These are phyloP conservation scores for Ptyas mucosa DNA, from an alignment of 2,113 vertebrate species.

Conservation along the genomic window DNA sequence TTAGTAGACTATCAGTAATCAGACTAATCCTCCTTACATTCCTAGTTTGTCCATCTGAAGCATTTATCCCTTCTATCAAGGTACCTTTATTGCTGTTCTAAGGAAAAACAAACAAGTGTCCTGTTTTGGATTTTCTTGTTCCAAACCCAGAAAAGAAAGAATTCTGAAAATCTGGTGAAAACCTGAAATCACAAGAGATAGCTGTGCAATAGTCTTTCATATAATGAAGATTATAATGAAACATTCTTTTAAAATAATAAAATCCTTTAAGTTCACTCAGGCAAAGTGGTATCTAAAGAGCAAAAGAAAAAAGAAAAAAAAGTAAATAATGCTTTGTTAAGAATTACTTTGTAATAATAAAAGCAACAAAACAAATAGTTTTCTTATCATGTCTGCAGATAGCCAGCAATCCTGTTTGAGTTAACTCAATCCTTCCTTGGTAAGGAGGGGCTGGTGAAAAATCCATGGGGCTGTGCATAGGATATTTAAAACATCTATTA, in stretches of 20 bases:
- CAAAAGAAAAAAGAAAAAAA: not conserved
- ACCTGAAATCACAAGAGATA: not conserved
- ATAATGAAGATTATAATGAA: not conserved
- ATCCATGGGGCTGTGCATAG: not conserved
- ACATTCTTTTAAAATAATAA: not conserved
- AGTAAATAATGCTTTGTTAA: not conserved
- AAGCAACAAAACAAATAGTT: not conserved
- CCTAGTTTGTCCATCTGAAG: not conserved
- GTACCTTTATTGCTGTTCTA: not conserved
- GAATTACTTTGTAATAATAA: not conserved
- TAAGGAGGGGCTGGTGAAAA: not conserved
- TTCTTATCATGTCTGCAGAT: not conserved
- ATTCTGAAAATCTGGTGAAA: not conserved
- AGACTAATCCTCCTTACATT: not conserved
- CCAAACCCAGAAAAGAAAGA: not conserved
- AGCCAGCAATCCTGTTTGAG: not conserved
- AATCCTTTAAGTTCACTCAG: not conserved
- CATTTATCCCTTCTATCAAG: not conserved
- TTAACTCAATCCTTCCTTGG: not conserved
- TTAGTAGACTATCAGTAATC: not conserved
- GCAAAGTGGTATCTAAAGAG: not conserved
- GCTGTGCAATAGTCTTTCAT: not conserved
- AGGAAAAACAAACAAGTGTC: not conserved
- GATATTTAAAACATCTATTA: not conserved
- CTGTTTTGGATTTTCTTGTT: not conserved